phyloP scores from a whole-genome alignment of 1,140 invertebrate species.

The Bombus turneri region DNA sequence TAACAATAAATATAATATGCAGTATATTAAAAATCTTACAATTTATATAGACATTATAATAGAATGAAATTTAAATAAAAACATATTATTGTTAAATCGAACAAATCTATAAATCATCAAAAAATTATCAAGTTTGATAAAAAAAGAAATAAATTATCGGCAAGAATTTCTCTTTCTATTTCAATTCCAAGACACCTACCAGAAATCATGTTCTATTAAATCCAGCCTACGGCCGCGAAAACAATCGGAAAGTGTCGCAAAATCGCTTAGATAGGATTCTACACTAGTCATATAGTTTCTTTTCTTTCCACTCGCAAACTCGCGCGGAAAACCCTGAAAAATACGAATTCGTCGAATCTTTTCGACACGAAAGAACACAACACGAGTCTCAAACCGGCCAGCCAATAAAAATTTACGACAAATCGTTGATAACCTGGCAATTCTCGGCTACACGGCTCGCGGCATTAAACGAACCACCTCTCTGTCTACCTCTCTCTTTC shows the following conservation, averaged over 20 bases:
- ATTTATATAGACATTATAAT: not conserved
- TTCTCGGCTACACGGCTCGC: constrained; percentile 3
- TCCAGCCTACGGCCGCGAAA: not conserved
- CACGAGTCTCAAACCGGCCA: not conserved
- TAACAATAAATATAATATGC: not conserved
- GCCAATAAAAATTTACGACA: constrained; percentile 31
- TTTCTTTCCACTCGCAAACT: not conserved
- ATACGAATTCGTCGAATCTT: constrained; percentile 19
- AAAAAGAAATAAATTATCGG: too few relatives aligned
- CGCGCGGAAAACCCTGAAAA: not conserved
- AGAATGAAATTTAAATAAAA: not conserved
- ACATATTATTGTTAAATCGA: not conserved
- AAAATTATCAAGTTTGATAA: too few relatives aligned
- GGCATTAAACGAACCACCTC: not conserved
- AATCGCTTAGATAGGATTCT: constrained; percentile 10
- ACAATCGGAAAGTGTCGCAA: not conserved
- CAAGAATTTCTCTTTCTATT: too few relatives aligned
- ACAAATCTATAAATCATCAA: too few relatives aligned
- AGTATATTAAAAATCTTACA: not conserved
- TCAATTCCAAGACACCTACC: too few relatives aligned
- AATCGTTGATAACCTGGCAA: constrained; percentile 26
- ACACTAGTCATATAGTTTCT: not conserved
- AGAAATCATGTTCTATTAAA: too few relatives aligned
- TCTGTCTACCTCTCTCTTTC: not conserved
- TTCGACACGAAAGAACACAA: not conserved